Percentiles rank a stretch among this genome's conserved stretches.
phyloP scores from a whole-genome alignment of 92 coral and sea anemone genomes.

The Epizoanthus scotinus region DNA sequence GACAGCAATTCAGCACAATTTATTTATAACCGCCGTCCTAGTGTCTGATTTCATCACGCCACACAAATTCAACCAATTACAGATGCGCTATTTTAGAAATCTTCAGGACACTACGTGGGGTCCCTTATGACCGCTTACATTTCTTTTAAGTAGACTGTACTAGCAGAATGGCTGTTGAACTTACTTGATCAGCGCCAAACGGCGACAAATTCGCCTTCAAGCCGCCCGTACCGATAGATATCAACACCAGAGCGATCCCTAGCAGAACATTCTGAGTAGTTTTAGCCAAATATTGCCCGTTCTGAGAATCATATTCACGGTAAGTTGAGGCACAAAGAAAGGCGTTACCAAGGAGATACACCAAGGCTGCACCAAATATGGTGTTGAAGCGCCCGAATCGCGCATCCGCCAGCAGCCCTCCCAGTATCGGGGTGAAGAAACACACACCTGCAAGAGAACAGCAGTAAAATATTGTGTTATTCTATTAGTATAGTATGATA shows the following conservation, averaged over 20 bases:
- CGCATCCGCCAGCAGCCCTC: constrained; percentile 84
- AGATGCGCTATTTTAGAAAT: too few species aligned
- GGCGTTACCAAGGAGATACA: constrained; percentile 58
- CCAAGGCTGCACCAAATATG: constrained; percentile 63
- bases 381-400: constrained; percentile 64
- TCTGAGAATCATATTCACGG: constrained; percentile 27
- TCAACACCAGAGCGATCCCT: constrained; percentile 49
- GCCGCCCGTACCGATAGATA: constrained; percentile 78
- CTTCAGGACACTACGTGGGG: too few species aligned
- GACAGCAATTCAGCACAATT: too few species aligned
- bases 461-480: background rate
- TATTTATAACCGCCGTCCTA: too few species aligned
- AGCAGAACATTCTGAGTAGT: constrained; percentile 47
- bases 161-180: background rate
- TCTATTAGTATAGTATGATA: background rate
- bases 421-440: constrained; percentile 69
- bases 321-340: constrained; percentile 60
- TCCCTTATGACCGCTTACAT: too few species aligned
- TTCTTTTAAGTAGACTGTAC: too few species aligned
- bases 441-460: constrained; percentile 60
- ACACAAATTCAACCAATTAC: too few species aligned
- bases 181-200: constrained; percentile 78
- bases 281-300: constrained; percentile 15
- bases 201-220: constrained; percentile 81
- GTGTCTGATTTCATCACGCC: too few species aligned